Conservation (phyloP, 2,888 invertebrate species). For the Andrena dorsata region DNA sequence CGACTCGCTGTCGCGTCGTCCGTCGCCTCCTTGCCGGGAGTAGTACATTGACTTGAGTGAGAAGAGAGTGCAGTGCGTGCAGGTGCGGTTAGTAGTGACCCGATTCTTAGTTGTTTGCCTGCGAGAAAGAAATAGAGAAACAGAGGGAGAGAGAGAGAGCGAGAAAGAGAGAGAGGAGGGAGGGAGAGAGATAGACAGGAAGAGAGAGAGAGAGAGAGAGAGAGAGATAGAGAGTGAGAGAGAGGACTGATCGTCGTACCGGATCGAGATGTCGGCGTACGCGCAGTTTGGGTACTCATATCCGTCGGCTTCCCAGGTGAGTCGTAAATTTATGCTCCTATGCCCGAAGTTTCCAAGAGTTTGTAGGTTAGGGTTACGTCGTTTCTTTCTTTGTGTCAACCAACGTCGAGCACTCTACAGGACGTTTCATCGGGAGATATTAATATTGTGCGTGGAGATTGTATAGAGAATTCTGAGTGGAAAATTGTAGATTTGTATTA, state of each 20-base stretch:
- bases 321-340: conserved; percentile 68
- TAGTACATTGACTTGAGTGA: conserved; percentile 46
- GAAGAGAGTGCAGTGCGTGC: conserved; percentile 77
- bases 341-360: not conserved
- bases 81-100: conserved; percentile 73
- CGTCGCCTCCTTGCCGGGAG: conserved; percentile 41
- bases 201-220: not conserved
- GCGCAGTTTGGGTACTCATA: conserved; percentile 97
- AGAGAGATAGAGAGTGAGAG: conserved; percentile 14
- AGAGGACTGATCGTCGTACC: conserved; percentile 28
- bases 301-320: conserved; percentile 96
- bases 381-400: not conserved
- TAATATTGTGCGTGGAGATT: too few species aligned
- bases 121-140: conserved; percentile 24
- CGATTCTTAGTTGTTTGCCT: conserved; percentile 61
- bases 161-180: too few species aligned
- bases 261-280: conserved; percentile 89
- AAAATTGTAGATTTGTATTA: too few species aligned
- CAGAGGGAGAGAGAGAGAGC: too few species aligned
- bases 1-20: conserved; percentile 13
- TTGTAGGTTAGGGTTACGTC: not conserved
- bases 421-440: too few species aligned
- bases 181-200: too few species aligned
- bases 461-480: too few species aligned
- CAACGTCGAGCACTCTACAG: too few species aligned